Conservation (phyloP, 53 echinoderm and acorn worm species). For the Luidia sarsii region DNA sequence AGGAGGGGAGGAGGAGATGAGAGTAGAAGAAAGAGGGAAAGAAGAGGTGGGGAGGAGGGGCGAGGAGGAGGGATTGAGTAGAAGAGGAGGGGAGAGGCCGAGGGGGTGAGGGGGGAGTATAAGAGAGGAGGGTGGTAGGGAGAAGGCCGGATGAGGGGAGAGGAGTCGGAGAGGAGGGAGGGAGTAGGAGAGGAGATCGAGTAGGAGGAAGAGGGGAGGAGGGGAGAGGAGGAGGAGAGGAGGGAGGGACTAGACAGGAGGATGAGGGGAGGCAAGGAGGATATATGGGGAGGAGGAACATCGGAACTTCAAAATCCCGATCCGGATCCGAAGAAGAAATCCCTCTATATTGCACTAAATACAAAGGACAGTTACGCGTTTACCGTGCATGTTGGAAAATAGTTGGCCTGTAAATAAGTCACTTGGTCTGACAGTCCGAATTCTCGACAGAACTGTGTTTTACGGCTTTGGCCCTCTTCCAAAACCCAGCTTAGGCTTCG, state of each 20-base stretch:
- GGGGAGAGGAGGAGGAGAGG: not conserved
- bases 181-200: not conserved
- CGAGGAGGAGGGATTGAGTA: not conserved
- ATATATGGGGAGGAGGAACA: not conserved
- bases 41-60: not conserved
- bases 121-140: not conserved
- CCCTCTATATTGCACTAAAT: not conserved
- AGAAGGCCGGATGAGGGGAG: too few relatives aligned
- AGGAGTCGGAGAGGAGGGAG: not conserved
- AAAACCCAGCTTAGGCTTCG: too few relatives aligned
- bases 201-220: not conserved
- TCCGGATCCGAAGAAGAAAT: not conserved
- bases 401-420: too few relatives aligned
- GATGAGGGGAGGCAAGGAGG: not conserved
- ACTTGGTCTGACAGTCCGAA: too few relatives aligned
- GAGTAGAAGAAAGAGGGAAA: not conserved
- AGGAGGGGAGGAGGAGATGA: not conserved
- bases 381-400: not conserved
- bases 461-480: too few relatives aligned
- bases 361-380: not conserved
- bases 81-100: not conserved
- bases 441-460: too few relatives aligned
- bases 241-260: too few relatives aligned
- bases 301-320: not conserved
- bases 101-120: not conserved